Evolutionary conservation across 2,888 invertebrate species (phyloP).

Genomic region (Corbicula japonica): DNA sequence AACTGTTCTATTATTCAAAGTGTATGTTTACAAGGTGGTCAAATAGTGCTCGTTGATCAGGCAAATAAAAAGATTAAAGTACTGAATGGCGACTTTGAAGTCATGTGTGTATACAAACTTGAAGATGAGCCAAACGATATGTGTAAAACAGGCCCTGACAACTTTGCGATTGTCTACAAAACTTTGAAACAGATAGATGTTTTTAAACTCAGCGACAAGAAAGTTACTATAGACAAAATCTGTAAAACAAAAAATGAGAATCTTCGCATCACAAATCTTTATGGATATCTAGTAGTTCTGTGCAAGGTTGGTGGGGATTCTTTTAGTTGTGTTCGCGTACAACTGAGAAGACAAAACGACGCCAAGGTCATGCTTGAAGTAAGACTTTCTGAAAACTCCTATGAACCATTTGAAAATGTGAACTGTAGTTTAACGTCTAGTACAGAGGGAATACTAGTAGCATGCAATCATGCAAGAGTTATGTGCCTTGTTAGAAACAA

Average conservation of each 20-base stretch:
- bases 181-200: neutral
- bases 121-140: constrained; percentile 1
- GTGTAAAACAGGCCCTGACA: neutral
- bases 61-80: constrained; percentile 13
- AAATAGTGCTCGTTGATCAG: constrained; percentile 5
- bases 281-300: neutral
- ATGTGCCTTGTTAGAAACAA: neutral
- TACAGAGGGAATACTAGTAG: neutral
- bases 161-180: constrained; percentile 7
- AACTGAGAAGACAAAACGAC: constrained; percentile 2
- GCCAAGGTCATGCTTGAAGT: constrained; percentile 3
- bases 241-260: constrained; percentile 6
- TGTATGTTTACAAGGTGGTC: constrained; percentile 8
- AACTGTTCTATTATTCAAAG: neutral
- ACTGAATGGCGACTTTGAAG: constrained; percentile 7
- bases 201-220: neutral
- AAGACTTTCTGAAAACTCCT: neutral
- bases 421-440: neutral
- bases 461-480: neutral
- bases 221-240: neutral
- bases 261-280: neutral
- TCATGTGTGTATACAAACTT: neutral
- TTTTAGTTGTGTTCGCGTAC: neutral
- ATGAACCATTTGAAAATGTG: neutral
- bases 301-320: neutral